Evolutionary conservation across 2,797 vertebrate species (phyloP).

Genomic region (Gadopsis bispinosus): DNA sequence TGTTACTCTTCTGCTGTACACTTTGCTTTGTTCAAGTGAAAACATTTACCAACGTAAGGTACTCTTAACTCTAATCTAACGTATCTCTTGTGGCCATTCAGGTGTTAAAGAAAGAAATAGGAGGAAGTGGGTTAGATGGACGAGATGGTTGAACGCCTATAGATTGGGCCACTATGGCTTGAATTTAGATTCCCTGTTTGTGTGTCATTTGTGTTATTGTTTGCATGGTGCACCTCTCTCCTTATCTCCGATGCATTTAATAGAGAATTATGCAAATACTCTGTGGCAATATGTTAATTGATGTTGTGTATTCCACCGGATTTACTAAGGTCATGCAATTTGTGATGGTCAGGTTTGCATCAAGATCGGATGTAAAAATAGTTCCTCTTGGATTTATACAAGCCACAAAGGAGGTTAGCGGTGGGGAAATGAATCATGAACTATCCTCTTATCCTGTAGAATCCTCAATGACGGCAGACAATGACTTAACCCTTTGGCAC

Average conservation of each 20-base stretch:
- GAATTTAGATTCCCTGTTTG: neutral
- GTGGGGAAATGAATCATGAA: neutral
- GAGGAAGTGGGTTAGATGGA: neutral
- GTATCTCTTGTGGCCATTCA: slow-evolving; percentile 4
- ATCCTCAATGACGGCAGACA: too few relatives aligned
- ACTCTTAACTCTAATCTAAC: too few relatives aligned
- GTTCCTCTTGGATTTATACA: neutral
- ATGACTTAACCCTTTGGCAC: too few relatives aligned
- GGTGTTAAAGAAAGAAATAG: neutral
- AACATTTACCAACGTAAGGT: slow-evolving; percentile 5
- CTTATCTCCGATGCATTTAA: neutral
- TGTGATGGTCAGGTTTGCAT: slow-evolving; percentile 2
- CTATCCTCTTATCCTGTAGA: neutral
- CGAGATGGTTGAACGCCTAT: neutral
- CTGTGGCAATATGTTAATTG: neutral
- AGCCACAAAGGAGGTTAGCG: neutral
- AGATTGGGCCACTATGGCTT: neutral
- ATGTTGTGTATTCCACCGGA: neutral
- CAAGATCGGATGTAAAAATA: neutral
- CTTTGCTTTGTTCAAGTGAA: slow-evolving; percentile 23
- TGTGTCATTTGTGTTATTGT: neutral
- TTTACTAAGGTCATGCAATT: neutral
- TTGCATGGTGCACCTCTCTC: neutral
- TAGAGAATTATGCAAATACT: neutral
- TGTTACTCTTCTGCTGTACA: neutral